A percentile compares a stretch with the other conserved stretches of the same genome.
These are phyloP conservation scores for Syndactyla subalaris DNA, from an alignment of 2,797 vertebrate genomes.

Conservation along the genomic window DNA sequence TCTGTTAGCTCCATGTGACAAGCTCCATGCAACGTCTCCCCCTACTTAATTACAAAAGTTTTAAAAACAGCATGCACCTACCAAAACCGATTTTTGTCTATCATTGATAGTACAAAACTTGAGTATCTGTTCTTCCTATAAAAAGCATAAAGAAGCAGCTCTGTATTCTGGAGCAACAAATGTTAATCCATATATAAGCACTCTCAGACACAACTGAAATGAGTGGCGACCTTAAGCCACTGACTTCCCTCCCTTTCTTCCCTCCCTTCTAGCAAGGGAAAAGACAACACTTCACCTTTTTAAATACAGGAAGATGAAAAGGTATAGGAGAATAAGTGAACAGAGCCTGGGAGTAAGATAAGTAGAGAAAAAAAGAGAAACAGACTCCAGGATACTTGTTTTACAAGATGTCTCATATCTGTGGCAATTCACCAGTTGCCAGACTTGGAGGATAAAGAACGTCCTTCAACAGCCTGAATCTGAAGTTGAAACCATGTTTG, in stretches of 20 bases:
- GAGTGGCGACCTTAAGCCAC: neutral
- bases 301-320: neutral
- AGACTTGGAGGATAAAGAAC: neutral
- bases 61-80: neutral
- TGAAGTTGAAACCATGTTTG: neutral
- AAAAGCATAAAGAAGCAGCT: neutral
- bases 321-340: neutral
- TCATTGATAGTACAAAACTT: neutral
- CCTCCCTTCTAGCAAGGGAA: neutral
- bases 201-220: neutral
- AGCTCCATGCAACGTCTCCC: neutral
- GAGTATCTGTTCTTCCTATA: neutral
- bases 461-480: neutral
- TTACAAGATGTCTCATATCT: neutral
- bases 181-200: neutral
- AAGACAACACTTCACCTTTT: neutral
- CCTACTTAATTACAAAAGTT: neutral
- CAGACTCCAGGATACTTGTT: neutral
- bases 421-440: neutral
- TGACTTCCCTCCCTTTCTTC: neutral
- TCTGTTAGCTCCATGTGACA: neutral
- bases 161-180: neutral
- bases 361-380: neutral
- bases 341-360: neutral
- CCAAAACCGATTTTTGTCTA: neutral